Base-by-base conservation (phyloP, 2,797 vertebrate genomes). In the Thalassophryne amazonica region DNA sequence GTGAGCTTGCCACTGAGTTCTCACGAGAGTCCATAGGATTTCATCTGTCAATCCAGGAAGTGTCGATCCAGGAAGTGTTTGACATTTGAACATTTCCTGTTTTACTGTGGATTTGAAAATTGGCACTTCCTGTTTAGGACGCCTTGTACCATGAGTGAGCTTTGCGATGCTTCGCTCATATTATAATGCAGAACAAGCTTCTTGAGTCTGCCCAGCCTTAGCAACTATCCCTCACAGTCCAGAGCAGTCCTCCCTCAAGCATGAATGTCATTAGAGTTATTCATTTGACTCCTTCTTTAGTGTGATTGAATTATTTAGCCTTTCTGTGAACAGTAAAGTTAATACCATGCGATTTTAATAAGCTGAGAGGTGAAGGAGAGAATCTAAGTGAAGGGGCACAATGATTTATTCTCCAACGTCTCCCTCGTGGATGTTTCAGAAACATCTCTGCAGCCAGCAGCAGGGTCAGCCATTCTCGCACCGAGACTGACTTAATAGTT, bases 261-360 rank as follows among this genome's bases (percentile, higher is more conserved):
- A 45, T 82, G 86, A 84, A 85, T 84, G 82, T 79, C 84, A 88
- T 90, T 87, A 87, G 69, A 87, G 82, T 83, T 86, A 84, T 90
- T 87, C 80, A 88, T 89, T 86, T 83, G 78, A 86, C 81, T 84
- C 72, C 66, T 70, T 80, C 76, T 88, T 87, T 85, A 80, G 81
- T 88, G 83, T 77, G 81, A 85, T 88, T 89, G 73, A 89, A 89
- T 90, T 87, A 88, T 88, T 89, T 82, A 88, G 81, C 70, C 73
- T 81, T 81, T 81, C 65, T 63, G 66, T 74, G 78, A 84, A 80
- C 73, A 49, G 61, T 73, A 86, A 84, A 86, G 86, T 86, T 90
- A 89, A 87, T 89, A 75, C 82, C 73, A 84, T 87, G 81, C 78
- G 88, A 89, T 91, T 91, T 90, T 89, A 90, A 90, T 89, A 89